phyloP scores from a whole-genome alignment of 2,888 invertebrate genomes.

The Chalcosyrphus nemorum region DNA sequence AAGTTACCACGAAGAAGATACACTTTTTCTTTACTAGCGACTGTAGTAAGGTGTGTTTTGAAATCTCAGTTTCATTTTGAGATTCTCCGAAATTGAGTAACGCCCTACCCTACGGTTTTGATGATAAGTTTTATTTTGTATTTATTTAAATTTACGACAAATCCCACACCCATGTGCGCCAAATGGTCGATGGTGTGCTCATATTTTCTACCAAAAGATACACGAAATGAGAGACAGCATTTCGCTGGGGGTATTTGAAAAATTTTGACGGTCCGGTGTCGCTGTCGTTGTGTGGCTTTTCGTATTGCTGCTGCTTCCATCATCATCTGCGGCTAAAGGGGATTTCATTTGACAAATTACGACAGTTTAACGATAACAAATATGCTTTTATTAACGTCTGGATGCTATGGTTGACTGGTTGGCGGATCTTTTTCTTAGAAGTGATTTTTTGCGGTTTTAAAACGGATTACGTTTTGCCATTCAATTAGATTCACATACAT shows the following conservation, averaged over 20 bases:
- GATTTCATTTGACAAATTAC: slow-evolving; percentile 61
- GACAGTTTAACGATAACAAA: slow-evolving; percentile 67
- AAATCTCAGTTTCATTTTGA: neutral
- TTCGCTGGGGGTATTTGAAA: slow-evolving; percentile 26
- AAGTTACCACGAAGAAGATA: neutral
- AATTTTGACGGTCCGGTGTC: slow-evolving; percentile 24
- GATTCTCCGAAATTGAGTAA: neutral
- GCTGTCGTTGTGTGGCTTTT: neutral
- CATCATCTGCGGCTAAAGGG: slow-evolving; percentile 27
- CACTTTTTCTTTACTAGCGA: neutral
- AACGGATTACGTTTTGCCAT: slow-evolving; percentile 24
- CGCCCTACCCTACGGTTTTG: neutral
- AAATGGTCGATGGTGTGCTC: slow-evolving; percentile 12
- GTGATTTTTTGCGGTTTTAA: slow-evolving; percentile 19
- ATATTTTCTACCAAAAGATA: neutral
- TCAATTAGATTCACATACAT: slow-evolving; percentile 23
- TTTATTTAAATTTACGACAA: slow-evolving; percentile 34
- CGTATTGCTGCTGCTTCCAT: neutral
- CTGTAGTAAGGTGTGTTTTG: slow-evolving; percentile 21
- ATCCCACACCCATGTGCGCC: slow-evolving; percentile 27
- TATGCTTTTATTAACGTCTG: slow-evolving; percentile 64
- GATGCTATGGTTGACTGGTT: slow-evolving; percentile 12
- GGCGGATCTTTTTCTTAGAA: slow-evolving; percentile 30
- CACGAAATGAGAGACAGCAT: neutral
- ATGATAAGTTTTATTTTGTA: slow-evolving; percentile 10